Conservation (phyloP, 2,113 vertebrate species). For the Albula glossodonta region DNA sequence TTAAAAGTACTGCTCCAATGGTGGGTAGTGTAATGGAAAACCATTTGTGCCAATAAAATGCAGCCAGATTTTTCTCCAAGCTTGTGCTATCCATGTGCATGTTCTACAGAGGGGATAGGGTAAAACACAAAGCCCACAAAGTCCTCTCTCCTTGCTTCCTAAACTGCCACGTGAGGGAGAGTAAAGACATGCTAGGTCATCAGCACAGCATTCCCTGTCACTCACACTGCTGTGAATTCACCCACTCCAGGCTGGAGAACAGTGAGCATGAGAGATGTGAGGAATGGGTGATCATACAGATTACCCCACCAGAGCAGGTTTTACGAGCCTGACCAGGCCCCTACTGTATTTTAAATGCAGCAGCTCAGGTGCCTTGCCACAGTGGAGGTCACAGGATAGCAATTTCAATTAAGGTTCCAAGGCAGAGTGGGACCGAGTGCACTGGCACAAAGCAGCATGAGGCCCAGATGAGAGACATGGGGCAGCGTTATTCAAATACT, state of each 20-base stretch:
- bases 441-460: conserved; percentile 14
- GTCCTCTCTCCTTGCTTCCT: no score
- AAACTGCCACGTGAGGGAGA: not conserved
- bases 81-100: not conserved
- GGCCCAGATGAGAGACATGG: conserved; percentile 25
- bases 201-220: not conserved
- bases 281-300: not conserved
- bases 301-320: not conserved
- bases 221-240: not conserved
- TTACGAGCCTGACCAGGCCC: not conserved
- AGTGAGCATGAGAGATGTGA: not conserved
- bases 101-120: not conserved
- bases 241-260: not conserved
- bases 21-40: not conserved
- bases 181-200: not conserved
- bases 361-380: not conserved
- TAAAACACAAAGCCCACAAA: not conserved
- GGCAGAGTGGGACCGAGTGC: not conserved
- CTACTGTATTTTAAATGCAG: not conserved
- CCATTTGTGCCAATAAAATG: not conserved
- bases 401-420: conserved; percentile 14
- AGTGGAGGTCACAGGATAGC: not conserved
- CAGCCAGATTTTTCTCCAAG: not conserved
- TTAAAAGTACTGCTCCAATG: not conserved
- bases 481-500: conserved; percentile 38